Conservation (phyloP, 2,797 vertebrate species). For the Pseudomugil tenellus region DNA sequence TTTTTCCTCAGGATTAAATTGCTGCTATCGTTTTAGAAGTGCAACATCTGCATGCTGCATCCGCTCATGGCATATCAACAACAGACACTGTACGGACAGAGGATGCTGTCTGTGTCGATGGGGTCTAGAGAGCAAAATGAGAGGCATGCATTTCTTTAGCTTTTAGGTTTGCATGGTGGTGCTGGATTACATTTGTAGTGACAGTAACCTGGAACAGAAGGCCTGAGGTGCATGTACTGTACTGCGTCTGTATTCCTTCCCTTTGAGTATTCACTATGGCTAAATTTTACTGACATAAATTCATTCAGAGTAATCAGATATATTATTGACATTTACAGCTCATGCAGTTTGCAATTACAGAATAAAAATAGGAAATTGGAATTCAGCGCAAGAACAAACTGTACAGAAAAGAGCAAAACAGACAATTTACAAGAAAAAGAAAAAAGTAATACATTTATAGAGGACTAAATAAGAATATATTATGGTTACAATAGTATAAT, state of each 20-base stretch:
- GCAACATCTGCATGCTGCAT: constrained; percentile 74
- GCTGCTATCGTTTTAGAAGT: constrained; percentile 73
- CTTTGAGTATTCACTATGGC: constrained; percentile 36
- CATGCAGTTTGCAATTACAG: constrained; percentile 43
- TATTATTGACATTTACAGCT: constrained; percentile 66
- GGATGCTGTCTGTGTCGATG: constrained; percentile 73
- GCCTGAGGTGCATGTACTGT: constrained; percentile 56
- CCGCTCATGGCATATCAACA: constrained; percentile 69
- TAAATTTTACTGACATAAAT: constrained; percentile 31
- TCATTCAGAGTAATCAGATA: constrained; percentile 51
- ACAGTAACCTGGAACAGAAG: constrained; percentile 70
- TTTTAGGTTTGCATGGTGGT: constrained; percentile 57
- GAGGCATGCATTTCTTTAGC: constrained; percentile 61
- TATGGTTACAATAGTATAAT: not conserved
- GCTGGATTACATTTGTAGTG: constrained; percentile 71
- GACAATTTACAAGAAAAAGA: not conserved
- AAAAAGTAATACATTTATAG: not conserved
- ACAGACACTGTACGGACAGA: constrained; percentile 59
- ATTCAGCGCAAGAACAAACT: not conserved
- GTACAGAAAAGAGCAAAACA: not conserved
- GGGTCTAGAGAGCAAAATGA: constrained; percentile 56
- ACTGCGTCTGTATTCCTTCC: constrained; percentile 51
- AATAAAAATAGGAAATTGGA: constrained; percentile 4
- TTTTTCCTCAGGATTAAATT: constrained; percentile 56
- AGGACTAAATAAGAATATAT: not conserved